A percentile compares a stretch with the other conserved stretches of the same genome.
These are phyloP conservation scores for Pogonomyrmex barbatus DNA, from an alignment of 1,140 invertebrate species.

Conservation along the genomic window DNA sequence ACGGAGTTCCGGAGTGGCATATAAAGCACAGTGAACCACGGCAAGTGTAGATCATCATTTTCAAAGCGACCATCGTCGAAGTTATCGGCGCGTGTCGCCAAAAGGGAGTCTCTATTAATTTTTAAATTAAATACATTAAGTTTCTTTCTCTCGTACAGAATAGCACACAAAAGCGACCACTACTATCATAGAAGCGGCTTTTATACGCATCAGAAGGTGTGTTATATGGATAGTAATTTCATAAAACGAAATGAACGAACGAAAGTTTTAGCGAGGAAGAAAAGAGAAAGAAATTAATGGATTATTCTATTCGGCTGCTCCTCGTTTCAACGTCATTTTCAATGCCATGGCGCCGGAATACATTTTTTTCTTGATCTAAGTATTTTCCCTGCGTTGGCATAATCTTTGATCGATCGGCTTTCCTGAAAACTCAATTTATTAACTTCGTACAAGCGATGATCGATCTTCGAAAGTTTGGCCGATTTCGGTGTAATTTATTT, in stretches of 20 bases:
- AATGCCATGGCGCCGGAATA: slow-evolving; percentile 42
- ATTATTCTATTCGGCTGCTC: slow-evolving; percentile 44
- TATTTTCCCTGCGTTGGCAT: slow-evolving; percentile 29
- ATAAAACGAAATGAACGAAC: slow-evolving; percentile 35
- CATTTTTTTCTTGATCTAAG: slow-evolving; percentile 43
- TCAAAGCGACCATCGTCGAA: slow-evolving; percentile 36
- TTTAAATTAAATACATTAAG: slow-evolving; percentile 56
- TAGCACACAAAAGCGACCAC: slow-evolving; percentile 12
- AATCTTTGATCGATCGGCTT: slow-evolving; percentile 46
- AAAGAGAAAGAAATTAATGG: slow-evolving; percentile 55
- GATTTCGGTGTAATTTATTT: slow-evolving; percentile 59
- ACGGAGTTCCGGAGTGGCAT: slow-evolving; percentile 40
- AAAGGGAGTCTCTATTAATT: slow-evolving; percentile 51
- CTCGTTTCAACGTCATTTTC: slow-evolving; percentile 54
- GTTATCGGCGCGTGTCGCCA: slow-evolving; percentile 41
- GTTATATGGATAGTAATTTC: background rate
- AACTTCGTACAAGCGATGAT: slow-evolving; percentile 37
- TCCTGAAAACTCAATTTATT: slow-evolving; percentile 58
- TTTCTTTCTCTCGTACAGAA: background rate
- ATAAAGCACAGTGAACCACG: background rate
- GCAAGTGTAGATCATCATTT: slow-evolving; percentile 19
- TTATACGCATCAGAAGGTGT: slow-evolving; percentile 15
- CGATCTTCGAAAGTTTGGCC: slow-evolving; percentile 49
- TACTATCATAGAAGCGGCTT: background rate
- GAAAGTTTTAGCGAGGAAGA: slow-evolving; percentile 32